phyloP scores from a whole-genome alignment of 2,888 invertebrate species.

The Synergus japonicus region DNA sequence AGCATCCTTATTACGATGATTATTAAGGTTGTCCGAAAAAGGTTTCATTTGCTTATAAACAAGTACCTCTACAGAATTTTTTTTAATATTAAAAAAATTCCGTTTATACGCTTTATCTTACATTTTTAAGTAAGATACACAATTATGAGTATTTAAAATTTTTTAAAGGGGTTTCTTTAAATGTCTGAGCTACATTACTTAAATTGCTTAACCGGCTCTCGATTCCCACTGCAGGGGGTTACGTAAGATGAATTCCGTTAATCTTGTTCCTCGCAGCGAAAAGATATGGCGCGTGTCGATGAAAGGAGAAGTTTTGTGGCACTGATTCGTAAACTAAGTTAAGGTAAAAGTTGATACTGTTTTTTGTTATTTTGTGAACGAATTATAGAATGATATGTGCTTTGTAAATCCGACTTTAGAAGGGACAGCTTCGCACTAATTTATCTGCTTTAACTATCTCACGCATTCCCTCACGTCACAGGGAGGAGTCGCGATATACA shows the following conservation, averaged over 20 bases:
- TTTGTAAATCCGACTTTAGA: slow-evolving; percentile 12
- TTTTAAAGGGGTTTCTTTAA: not conserved
- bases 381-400: not conserved
- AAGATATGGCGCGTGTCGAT: not conserved
- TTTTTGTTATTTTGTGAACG: slow-evolving; percentile 9
- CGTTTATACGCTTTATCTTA: not conserved
- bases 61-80: too few species aligned
- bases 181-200: not conserved
- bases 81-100: slow-evolving; percentile 1
- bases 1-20: not conserved
- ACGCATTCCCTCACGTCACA: slow-evolving; percentile 61
- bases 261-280: not conserved
- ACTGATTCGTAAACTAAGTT: not conserved
- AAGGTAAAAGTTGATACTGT: not conserved
- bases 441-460: slow-evolving; percentile 29
- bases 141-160: not conserved
- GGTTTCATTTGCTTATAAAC: not conserved
- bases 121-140: not conserved
- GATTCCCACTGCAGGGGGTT: not conserved
- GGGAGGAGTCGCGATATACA: slow-evolving; percentile 56
- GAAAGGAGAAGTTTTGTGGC: not conserved
- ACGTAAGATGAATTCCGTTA: slow-evolving; percentile 17
- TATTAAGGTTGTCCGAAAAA: not conserved
- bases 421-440: slow-evolving; percentile 9
- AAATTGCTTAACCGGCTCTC: slow-evolving; percentile 7